Percentiles rank a stretch among this genome's conserved stretches.
phyloP scores from a whole-genome alignment of 2,888 invertebrate species.

The Rosalia funebris region DNA sequence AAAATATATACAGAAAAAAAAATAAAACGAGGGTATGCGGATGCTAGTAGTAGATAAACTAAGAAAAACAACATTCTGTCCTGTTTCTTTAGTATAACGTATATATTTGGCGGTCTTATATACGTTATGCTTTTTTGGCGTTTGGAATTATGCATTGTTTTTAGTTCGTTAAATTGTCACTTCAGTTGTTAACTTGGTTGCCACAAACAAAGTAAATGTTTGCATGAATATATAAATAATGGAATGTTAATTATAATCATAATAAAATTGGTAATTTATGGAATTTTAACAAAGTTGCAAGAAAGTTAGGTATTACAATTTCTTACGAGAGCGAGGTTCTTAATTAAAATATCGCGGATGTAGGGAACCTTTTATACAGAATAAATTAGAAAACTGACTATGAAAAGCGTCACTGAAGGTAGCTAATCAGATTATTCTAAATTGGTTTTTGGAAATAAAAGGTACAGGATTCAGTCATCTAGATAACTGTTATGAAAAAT shows the following conservation, averaged over 20 bases:
- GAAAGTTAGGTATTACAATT: constrained; percentile 25
- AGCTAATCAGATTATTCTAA: constrained; percentile 41
- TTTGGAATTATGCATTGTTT: too few species aligned
- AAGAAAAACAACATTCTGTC: too few species aligned
- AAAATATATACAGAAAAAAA: too few species aligned
- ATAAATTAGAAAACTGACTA: constrained; percentile 40
- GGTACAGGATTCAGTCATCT: constrained; percentile 20
- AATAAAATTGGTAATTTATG: constrained; percentile 32
- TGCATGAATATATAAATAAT: constrained; percentile 20
- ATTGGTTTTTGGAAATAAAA: constrained; percentile 32
- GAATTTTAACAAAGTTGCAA: constrained; percentile 29
- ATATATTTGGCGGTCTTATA: too few species aligned
- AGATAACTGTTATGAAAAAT: constrained; percentile 6
- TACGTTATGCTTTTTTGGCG: too few species aligned
- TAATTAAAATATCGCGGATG: constrained; percentile 44
- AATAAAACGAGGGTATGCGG: too few species aligned
- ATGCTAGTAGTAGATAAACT: too few species aligned
- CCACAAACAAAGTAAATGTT: constrained; percentile 14
- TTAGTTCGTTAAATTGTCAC: neutral
- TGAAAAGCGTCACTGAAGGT: constrained; percentile 32
- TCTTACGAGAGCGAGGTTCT: constrained; percentile 25
- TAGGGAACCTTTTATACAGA: constrained; percentile 39
- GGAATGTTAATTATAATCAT: constrained; percentile 16
- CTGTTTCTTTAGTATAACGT: too few species aligned
- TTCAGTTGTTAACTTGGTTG: constrained; percentile 5